Conservation (phyloP, 64 coral and sea anemone genomes). For the Cladopsammia gracilis region DNA sequence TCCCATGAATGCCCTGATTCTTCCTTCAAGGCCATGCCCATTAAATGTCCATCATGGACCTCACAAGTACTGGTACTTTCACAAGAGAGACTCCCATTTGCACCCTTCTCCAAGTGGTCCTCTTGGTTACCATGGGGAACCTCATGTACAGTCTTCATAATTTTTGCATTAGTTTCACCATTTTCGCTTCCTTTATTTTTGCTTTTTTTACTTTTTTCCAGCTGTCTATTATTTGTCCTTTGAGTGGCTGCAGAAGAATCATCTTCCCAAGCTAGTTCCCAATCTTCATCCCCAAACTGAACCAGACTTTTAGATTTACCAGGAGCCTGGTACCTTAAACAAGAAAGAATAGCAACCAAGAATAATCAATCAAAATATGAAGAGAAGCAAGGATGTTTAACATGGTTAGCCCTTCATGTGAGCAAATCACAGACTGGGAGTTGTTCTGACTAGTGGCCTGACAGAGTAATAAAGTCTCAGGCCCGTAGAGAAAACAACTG, state of each 20-base stretch:
- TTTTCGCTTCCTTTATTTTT: not conserved
- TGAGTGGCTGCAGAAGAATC: not conserved
- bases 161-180: not conserved
- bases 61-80: not conserved
- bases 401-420: too few species aligned
- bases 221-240: slow-evolving; percentile 12
- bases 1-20: not conserved
- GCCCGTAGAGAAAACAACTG: too few species aligned
- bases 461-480: too few species aligned
- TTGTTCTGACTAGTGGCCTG: too few species aligned
- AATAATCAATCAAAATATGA: too few species aligned
- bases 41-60: not conserved
- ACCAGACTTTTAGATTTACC: slow-evolving; percentile 70
- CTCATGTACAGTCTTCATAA: not conserved
- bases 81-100: too few species aligned
- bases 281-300: slow-evolving; percentile 77
- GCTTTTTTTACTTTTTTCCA: not conserved
- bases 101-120: not conserved
- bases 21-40: not conserved
- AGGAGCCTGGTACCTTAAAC: slow-evolving; percentile 83
- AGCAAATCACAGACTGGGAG: too few species aligned
- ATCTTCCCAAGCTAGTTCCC: slow-evolving; percentile 79
- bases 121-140: not conserved
- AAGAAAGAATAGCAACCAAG: not conserved
- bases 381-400: too few species aligned